Conservation (phyloP, 2,888 invertebrate species). For the Zootermopsis nevadensis region DNA sequence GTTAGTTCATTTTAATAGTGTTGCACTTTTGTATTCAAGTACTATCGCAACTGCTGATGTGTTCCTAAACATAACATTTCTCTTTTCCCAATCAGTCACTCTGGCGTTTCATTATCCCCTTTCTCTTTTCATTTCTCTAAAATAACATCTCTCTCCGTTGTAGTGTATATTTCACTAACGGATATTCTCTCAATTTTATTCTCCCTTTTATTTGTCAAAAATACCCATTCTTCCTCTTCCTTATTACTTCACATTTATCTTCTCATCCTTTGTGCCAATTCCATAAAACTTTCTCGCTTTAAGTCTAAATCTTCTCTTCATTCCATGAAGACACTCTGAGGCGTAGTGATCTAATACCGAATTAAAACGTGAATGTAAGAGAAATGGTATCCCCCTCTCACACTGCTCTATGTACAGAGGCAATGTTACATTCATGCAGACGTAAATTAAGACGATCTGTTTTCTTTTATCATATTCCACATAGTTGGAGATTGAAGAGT, state of each 20-base stretch:
- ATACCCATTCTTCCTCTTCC: constrained; percentile 19
- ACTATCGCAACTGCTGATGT: no score
- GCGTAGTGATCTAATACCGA: background rate
- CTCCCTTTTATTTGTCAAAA: background rate
- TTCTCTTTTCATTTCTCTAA: background rate
- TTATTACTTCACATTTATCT: constrained; percentile 23
- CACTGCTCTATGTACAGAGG: background rate
- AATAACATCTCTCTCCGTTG: background rate
- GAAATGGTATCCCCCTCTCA: background rate
- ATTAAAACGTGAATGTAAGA: constrained; percentile 21
- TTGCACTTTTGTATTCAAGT: no score
- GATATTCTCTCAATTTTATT: no score
- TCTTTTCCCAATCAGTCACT: background rate
- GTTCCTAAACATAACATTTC: no score
- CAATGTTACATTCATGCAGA: background rate
- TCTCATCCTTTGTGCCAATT: constrained; percentile 12
- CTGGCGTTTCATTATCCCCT: background rate
- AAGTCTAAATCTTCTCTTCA: constrained; percentile 2
- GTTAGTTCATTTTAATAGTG: no score
- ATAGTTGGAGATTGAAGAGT: constrained; percentile 2
- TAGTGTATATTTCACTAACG: background rate
- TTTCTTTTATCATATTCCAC: background rate
- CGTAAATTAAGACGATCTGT: constrained; percentile 11
- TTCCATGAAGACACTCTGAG: constrained; percentile 21
- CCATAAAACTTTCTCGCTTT: constrained; percentile 25